These are phyloP conservation scores for Cirrhinus mrigala DNA, from an alignment of 2,797 vertebrate species.

Conservation along the genomic window DNA sequence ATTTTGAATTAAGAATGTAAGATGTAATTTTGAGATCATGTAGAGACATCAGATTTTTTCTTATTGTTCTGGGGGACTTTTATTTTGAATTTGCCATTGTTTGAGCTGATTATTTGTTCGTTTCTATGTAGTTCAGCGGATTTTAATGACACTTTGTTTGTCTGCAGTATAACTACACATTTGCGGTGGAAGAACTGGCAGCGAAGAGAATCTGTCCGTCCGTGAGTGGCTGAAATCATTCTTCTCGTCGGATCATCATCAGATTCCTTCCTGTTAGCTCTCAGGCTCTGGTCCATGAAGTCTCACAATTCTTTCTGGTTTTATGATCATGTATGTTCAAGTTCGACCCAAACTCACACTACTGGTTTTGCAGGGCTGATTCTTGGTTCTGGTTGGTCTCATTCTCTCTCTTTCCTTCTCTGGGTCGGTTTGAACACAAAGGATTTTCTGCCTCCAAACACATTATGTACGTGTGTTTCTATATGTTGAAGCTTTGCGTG, in stretches of 20 bases:
- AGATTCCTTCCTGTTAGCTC: background rate
- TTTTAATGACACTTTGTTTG: background rate
- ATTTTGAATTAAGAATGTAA: too few relatives aligned
- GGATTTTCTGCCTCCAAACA: constrained; percentile 3
- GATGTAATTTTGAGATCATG: background rate
- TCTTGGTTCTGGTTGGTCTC: background rate
- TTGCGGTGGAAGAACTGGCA: constrained; percentile 77
- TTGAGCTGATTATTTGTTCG: background rate
- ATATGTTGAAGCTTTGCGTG: background rate
- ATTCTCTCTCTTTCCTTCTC: background rate
- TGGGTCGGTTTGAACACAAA: constrained; percentile 8
- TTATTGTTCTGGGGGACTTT: background rate
- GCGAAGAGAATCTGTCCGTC: constrained; percentile 71
- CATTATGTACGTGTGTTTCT: background rate
- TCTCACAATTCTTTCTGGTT: background rate
- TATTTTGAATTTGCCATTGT: background rate
- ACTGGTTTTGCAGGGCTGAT: background rate
- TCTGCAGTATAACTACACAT: constrained; percentile 80
- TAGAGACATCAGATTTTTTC: too few relatives aligned
- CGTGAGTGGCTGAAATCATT: constrained; percentile 9
- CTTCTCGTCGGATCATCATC: background rate
- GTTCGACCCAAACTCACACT: background rate
- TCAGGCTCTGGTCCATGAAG: background rate
- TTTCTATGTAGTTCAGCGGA: background rate
- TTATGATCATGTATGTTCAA: background rate